phyloP scores from a whole-genome alignment of 1,140 invertebrate genomes.

The Zaprionus ghesquierei region DNA sequence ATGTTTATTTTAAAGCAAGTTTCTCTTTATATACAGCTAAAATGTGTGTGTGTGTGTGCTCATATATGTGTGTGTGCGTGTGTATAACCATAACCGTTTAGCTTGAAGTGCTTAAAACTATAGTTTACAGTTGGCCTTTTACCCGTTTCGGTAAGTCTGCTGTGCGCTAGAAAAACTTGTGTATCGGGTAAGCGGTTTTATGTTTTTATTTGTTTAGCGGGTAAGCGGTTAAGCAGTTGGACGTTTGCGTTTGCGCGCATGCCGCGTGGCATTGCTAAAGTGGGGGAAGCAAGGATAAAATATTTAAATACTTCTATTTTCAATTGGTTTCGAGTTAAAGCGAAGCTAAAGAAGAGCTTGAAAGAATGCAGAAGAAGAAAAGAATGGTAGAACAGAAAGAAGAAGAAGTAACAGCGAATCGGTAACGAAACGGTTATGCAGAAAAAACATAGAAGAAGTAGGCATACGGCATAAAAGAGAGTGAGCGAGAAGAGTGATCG shows the following conservation, averaged over 20 bases:
- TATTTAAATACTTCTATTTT: neutral
- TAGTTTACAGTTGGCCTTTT: constrained; percentile 43
- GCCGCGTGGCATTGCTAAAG: constrained; percentile 71
- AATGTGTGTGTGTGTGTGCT: constrained; percentile 8
- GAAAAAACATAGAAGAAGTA: neutral
- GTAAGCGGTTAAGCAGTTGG: constrained; percentile 59
- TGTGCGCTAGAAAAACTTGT: constrained; percentile 29
- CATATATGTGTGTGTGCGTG: constrained; percentile 16
- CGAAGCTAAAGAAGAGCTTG: neutral
- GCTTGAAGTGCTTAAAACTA: constrained; percentile 18
- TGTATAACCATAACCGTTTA: constrained; percentile 50
- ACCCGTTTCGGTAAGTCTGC: constrained; percentile 41
- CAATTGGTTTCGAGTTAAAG: neutral
- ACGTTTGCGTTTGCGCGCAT: constrained; percentile 59
- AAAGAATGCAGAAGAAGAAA: neutral
- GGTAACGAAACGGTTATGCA: neutral
- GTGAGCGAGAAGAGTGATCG: neutral
- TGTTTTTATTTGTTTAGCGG: constrained; percentile 40
- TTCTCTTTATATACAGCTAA: constrained; percentile 60
- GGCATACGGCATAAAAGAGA: neutral
- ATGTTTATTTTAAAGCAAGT: constrained; percentile 60
- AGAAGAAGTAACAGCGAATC: neutral
- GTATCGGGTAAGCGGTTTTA: constrained; percentile 32
- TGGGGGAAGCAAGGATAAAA: constrained; percentile 53
- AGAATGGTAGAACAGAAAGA: neutral